These are phyloP conservation scores for Micromesistius poutassou DNA, from an alignment of 2,797 vertebrate species.

Conservation along the genomic window DNA sequence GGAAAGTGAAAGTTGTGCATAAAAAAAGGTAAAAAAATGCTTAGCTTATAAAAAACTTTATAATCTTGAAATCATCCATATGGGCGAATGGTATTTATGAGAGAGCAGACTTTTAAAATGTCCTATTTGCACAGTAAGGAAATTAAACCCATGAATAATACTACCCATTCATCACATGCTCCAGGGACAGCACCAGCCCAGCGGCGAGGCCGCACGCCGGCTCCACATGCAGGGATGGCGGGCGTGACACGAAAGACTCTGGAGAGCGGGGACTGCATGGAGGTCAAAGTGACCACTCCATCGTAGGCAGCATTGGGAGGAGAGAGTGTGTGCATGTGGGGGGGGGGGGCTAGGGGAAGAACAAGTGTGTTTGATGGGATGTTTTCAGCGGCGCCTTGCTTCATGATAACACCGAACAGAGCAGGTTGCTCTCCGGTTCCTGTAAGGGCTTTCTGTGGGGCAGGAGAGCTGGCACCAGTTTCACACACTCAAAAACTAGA, in stretches of 20 bases:
- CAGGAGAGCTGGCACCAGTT: constrained; percentile 54
- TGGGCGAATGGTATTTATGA: not conserved
- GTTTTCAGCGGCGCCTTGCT: constrained; percentile 35
- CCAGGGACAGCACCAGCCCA: too few relatives aligned
- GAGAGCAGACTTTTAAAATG: not conserved
- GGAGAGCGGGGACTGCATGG: too few relatives aligned
- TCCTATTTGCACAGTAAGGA: constrained; percentile 13
- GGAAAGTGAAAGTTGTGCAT: not conserved
- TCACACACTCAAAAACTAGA: constrained; percentile 56
- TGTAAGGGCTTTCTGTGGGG: constrained; percentile 40
- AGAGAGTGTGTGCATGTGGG: not conserved
- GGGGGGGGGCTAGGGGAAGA: not conserved
- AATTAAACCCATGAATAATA: constrained; percentile 3
- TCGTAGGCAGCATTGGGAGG: not conserved
- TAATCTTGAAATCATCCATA: too few relatives aligned
- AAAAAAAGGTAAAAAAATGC: not conserved
- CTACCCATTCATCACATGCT: too few relatives aligned
- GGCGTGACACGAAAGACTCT: too few relatives aligned
- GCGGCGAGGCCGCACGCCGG: too few relatives aligned
- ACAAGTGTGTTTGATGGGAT: constrained; percentile 2
- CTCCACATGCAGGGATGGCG: too few relatives aligned
- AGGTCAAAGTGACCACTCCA: too few relatives aligned
- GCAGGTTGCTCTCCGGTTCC: constrained; percentile 37
- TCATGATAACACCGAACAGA: constrained; percentile 47
- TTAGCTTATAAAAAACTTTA: not conserved